Base-by-base conservation (phyloP, 2,113 vertebrate species). In the Tricholaema leucomelas region DNA sequence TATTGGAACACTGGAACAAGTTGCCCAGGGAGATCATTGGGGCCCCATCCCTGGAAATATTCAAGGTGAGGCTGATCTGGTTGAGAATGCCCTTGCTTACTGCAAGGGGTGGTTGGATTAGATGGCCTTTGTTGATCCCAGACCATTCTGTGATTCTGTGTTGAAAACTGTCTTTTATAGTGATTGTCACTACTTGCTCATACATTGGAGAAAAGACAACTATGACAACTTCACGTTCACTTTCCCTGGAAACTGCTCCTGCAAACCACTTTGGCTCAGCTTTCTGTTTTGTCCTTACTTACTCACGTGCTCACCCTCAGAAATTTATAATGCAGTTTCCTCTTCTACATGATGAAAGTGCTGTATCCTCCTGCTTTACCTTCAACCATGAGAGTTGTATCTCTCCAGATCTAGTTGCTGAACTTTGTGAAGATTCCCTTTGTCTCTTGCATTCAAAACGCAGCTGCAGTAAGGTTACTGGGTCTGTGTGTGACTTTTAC, bases 281-380 rank as follows among this genome's bases (percentile, higher is more conserved):
- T 91, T 81, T 85, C 28, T 16, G 7, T 81, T 75, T 85, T 56
- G 52, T 83, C 7, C 58, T 86, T 31, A 24, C 54, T 50, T 81
- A 42, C 8, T 25, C 18, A 9, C 31, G 8, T 21, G 1, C 23
- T 75, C 44, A 44, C 25, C 18, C 46, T 81, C 35, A 16, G 23
- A 58, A 81, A 56, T 78, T 82, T 55, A 33, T 69, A 77, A 33
- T n/a, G 14, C 10, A 42, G 2, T 88, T 54, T 90, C 16, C 17
- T 40, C 10, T 85, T 64, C 27, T 44, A 2, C 0, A 0, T 35
- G 12, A 61, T 86, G 9, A 12, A 78, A 78, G 10, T 9, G 1
- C 12, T 3, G 0, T 33, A 3, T 50, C 21, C 74, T 85, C 40
- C 40, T 90, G 25, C 36, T 77, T 77, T 48, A 17, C 54, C 4